These are phyloP conservation scores for Chloroceryle inda DNA, from an alignment of 2,797 vertebrate genomes.

Conservation along the genomic window DNA sequence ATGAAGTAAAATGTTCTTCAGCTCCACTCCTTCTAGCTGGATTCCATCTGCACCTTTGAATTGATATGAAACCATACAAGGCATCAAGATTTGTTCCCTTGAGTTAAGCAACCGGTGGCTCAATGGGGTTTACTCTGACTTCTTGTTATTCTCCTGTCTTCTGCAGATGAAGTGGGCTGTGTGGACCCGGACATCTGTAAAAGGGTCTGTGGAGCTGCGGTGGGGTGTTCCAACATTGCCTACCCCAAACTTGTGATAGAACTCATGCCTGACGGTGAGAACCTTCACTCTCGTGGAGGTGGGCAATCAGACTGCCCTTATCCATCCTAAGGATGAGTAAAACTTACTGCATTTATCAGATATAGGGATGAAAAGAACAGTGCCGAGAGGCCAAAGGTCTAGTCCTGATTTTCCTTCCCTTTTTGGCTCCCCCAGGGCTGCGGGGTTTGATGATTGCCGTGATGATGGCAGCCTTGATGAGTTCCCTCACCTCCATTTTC, in stretches of 20 bases:
- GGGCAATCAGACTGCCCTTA: neutral
- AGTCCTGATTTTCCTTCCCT: neutral
- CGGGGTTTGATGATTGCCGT: constrained; percentile 95
- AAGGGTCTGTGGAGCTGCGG: constrained; percentile 86
- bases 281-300: neutral
- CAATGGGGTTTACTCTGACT: neutral
- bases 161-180: constrained; percentile 91
- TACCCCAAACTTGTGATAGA: constrained; percentile 92
- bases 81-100: neutral
- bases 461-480: constrained; percentile 95
- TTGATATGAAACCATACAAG: fast-evolving
- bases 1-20: neutral
- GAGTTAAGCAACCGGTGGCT: neutral
- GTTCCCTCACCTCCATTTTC: constrained; percentile 96
- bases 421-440: constrained; percentile 82
- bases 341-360: neutral
- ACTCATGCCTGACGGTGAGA: constrained; percentile 88
- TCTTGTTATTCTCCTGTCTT: neutral
- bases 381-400: neutral
- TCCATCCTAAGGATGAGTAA: neutral
- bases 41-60: neutral
- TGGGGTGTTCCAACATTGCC: constrained; percentile 95
- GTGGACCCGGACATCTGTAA: constrained; percentile 89
- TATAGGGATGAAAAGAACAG: neutral
- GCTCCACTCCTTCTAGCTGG: neutral